Percentiles rank a stretch among this genome's conserved stretches.
Conservation (phyloP, 2,888 invertebrate genomes). For the Tetragonisca angustula region DNA sequence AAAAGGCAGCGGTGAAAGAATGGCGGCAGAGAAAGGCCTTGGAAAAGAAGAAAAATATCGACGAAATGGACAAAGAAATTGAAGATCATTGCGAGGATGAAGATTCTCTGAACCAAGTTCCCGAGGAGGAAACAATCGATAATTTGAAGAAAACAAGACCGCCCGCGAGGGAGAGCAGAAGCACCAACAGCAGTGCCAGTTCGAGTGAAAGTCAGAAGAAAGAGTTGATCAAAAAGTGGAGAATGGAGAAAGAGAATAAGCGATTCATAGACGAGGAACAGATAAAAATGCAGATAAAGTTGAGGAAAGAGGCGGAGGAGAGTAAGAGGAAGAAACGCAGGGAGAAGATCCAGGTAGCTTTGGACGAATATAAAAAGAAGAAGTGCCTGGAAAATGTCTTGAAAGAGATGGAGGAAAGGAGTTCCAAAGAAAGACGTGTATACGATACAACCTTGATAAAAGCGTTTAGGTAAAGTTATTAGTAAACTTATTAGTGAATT, state of each 20-base stretch:
- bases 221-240: slow-evolving; percentile 77
- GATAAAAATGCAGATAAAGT: slow-evolving; percentile 60
- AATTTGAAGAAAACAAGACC: not conserved
- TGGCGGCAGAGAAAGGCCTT: slow-evolving; percentile 82
- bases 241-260: slow-evolving; percentile 72
- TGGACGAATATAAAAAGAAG: slow-evolving; percentile 68
- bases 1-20: slow-evolving; percentile 82
- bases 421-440: slow-evolving; percentile 29
- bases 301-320: slow-evolving; percentile 63
- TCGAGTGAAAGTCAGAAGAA: slow-evolving; percentile 65
- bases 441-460: slow-evolving; percentile 63
- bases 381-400: slow-evolving; percentile 59
- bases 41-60: slow-evolving; percentile 43
- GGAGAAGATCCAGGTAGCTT: slow-evolving; percentile 54
- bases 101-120: not conserved
- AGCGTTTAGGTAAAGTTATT: slow-evolving; percentile 72
- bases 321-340: slow-evolving; percentile 65
- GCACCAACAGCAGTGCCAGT: slow-evolving; percentile 18
- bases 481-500: not conserved
- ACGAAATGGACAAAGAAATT: not conserved
- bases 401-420: slow-evolving; percentile 23
- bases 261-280: slow-evolving; percentile 72
- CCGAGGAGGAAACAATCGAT: not conserved
- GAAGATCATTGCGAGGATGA: not conserved
- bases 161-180: not conserved